phyloP scores from a whole-genome alignment of 30 jellyfish, hydroid and myxozoan genomes.

The Hydractinia symbiolongicarpus region DNA sequence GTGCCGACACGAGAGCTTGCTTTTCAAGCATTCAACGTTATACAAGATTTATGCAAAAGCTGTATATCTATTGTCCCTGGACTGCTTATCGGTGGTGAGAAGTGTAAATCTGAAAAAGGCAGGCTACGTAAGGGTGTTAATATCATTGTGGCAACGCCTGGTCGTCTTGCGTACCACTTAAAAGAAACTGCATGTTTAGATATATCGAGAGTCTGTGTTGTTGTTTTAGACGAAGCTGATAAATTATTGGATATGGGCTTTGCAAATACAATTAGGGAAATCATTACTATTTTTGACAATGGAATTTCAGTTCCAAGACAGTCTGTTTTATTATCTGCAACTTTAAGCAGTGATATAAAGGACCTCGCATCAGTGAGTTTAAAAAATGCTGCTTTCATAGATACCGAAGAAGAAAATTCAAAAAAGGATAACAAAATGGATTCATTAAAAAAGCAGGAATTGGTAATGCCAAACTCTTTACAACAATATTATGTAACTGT shows the following conservation, averaged over 20 bases:
- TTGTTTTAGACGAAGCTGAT: conserved; percentile 96
- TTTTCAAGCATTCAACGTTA: conserved; percentile 60
- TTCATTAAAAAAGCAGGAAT: background rate
- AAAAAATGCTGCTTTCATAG: conserved; percentile 49
- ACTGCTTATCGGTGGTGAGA: conserved; percentile 88
- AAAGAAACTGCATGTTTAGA: conserved; percentile 73
- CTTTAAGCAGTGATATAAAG: conserved; percentile 55
- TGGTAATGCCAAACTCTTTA: conserved; percentile 50
- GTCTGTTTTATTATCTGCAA: conserved; percentile 82
- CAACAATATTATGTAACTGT: conserved; percentile 62
- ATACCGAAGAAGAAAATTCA: conserved; percentile 20
- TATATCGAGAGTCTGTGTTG: conserved; percentile 28
- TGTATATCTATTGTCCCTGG: conserved; percentile 92
- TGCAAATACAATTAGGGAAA: conserved; percentile 46
- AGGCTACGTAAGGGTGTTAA: conserved; percentile 92
- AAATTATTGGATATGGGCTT: conserved; percentile 89
- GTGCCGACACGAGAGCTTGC: conserved; percentile 98
- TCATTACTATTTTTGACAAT: conserved; percentile 29
- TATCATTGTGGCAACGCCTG: conserved; percentile 91
- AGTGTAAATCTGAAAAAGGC: conserved; percentile 88
- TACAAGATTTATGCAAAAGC: conserved; percentile 68
- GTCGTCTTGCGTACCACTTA: conserved; percentile 83
- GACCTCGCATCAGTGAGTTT: conserved; percentile 60
- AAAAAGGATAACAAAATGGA: background rate
- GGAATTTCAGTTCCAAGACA: conserved; percentile 42